Base-by-base conservation (phyloP, 2,113 vertebrate species). In the Poecile atricapillus region DNA sequence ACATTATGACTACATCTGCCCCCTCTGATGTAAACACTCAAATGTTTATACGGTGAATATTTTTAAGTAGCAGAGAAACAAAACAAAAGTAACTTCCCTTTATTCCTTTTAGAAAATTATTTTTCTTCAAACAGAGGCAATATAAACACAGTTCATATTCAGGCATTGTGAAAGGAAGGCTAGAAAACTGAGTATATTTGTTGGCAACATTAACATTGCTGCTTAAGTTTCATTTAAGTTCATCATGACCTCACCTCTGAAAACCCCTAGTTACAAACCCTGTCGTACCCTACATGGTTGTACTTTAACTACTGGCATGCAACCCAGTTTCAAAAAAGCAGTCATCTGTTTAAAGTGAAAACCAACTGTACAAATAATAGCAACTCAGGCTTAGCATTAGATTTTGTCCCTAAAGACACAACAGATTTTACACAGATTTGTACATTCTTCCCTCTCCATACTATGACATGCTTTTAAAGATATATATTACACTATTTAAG, bases 271-370 rank as follows among this genome's bases (percentile, higher is more conserved):
- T 94, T 93, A 94, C 87, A 96, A 96, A 92, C 82, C 81, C 80
- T 52, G 31, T 78, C 67, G 95, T 97, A 97, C 98, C 98, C 97
- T 98, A 98, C 97, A 98, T 97, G 98, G 98, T 55, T 95, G 94
- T 97, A 91, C 92, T 98, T 85, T 77, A 97, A 97, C 90, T 94
- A 95, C 94, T 79, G 96, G 94, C 94, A 83, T 25, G 53, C n/a
- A 87, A 96, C 95, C 95, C 97, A 98, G 89, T 64, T 90, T 97
- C 91, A 89, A 97, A 97, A 97, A 98, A 96, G n/a, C 73, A 60
- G 90, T 90, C 95, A 37, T 94, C 96, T 96, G 97, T 97, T 95
- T 96, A 95, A 96, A 98, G 94, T 93, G 93, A 97, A 97, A 97
- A 95, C 88, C 96, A 96, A 93, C 89, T 88, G 84, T 87, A 97